Conservation (phyloP, 1,140 invertebrate genomes). For the Lordiphosa clarofinis region DNA sequence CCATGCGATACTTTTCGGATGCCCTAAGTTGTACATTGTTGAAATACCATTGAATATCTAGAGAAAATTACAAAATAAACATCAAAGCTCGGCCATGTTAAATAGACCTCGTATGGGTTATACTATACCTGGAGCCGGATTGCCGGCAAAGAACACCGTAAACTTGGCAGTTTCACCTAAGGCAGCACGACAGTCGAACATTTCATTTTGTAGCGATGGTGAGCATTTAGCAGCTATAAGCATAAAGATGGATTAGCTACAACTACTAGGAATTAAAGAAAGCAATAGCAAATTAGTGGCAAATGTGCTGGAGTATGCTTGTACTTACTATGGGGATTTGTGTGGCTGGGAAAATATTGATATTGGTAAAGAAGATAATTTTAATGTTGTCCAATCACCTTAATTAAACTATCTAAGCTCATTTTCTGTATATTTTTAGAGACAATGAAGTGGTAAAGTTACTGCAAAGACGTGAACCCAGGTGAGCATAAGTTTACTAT, state of each 20-base stretch:
- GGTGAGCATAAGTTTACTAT: too few species aligned
- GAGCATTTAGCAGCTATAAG: constrained; percentile 87
- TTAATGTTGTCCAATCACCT: too few species aligned
- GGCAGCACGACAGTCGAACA: constrained; percentile 86
- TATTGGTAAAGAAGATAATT: too few species aligned
- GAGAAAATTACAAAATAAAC: not conserved
- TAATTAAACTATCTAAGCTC: too few species aligned
- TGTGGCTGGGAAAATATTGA: too few species aligned
- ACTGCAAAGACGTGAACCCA: too few species aligned
- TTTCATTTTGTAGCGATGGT: constrained; percentile 90
- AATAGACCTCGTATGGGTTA: not conserved
- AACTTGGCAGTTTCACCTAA: constrained; percentile 88
- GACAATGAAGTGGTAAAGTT: too few species aligned
- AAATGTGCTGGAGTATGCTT: not conserved
- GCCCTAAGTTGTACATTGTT: constrained; percentile 89
- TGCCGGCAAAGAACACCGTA: constrained; percentile 89
- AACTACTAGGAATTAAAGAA: constrained; percentile 11
- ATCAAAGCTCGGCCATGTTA: not conserved
- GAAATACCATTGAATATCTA: constrained; percentile 91
- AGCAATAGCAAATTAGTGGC: constrained; percentile 10
- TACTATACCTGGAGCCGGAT: constrained; percentile 89
- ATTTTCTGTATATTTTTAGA: too few species aligned
- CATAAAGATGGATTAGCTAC: constrained; percentile 57
- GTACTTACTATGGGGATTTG: constrained; percentile 40
- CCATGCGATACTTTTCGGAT: constrained; percentile 86